Percentiles rank a stretch among this genome's conserved stretches.
Evolutionary conservation across 2,113 vertebrate genomes (phyloP).

Genomic region (Clarias gariepinus): DNA sequence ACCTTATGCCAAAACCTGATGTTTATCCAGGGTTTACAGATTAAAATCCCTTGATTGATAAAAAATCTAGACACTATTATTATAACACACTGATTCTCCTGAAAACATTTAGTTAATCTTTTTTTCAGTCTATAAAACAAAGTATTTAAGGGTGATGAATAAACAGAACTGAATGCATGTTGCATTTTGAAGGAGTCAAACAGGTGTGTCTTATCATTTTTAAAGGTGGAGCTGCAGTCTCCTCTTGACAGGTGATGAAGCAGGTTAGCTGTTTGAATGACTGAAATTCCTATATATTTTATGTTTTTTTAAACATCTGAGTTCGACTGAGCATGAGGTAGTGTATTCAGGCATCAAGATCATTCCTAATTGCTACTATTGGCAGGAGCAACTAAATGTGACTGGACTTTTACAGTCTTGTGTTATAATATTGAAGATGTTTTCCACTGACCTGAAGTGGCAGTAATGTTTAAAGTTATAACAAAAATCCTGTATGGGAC

Average conservation of each 20-base stretch:
- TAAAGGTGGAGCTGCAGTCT: neutral
- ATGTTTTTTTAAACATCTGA: neutral
- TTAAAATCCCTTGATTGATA: neutral
- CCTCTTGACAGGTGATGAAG: neutral
- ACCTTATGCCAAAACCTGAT: neutral
- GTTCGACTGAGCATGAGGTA: neutral
- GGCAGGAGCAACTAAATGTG: neutral
- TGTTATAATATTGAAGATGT: neutral
- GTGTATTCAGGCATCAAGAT: neutral
- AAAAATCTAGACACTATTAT: neutral
- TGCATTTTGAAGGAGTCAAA: slow-evolving; percentile 3
- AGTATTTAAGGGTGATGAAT: neutral
- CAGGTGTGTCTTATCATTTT: slow-evolving; percentile 4
- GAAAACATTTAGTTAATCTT: neutral
- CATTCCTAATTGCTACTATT: neutral
- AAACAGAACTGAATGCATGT: neutral
- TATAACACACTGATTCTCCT: neutral
- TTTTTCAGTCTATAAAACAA: neutral
- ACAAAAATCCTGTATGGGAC: neutral
- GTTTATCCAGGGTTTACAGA: neutral
- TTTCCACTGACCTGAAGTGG: neutral
- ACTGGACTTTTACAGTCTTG: neutral
- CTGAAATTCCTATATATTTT: too few species aligned
- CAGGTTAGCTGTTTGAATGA: too few species aligned
- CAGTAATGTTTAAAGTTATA: too few species aligned